Conservation (phyloP, 2,113 vertebrate species). For the Trogon surrucura region DNA sequence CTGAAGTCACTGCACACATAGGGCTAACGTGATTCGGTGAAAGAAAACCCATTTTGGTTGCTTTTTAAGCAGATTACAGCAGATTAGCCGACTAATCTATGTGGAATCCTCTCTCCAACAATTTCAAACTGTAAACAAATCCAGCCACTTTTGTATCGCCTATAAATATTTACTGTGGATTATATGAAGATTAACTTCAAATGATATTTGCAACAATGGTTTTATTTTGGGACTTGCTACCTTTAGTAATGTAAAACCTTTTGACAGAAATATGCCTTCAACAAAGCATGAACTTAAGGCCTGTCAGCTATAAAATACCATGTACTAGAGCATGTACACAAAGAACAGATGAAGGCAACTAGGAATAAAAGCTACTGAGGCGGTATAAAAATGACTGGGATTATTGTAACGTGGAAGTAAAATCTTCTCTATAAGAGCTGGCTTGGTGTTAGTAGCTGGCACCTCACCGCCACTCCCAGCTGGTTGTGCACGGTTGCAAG, state of each 20-base stretch:
- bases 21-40: not conserved
- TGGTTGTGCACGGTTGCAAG: not conserved
- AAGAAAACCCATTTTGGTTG: slow-evolving; percentile 12
- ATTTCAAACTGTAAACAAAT: slow-evolving; percentile 61
- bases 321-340: not conserved
- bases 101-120: slow-evolving; percentile 48
- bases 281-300: not conserved
- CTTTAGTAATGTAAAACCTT: slow-evolving; percentile 33
- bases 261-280: not conserved
- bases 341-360: not conserved
- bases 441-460: not conserved
- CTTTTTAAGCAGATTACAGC: slow-evolving; percentile 66
- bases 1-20: not conserved
- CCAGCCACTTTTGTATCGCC: slow-evolving; percentile 18
- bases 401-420: not conserved
- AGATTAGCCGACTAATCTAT: slow-evolving; percentile 65
- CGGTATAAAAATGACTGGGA: not conserved
- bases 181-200: slow-evolving; percentile 53
- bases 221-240: slow-evolving; percentile 28
- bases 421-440: not conserved
- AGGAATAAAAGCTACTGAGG: not conserved
- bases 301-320: not conserved
- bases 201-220: slow-evolving; percentile 27
- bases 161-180: slow-evolving; percentile 64
- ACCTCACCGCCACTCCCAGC: not conserved